phyloP scores from a whole-genome alignment of 2,888 invertebrate species.

The Cryptocephalus primarius region DNA sequence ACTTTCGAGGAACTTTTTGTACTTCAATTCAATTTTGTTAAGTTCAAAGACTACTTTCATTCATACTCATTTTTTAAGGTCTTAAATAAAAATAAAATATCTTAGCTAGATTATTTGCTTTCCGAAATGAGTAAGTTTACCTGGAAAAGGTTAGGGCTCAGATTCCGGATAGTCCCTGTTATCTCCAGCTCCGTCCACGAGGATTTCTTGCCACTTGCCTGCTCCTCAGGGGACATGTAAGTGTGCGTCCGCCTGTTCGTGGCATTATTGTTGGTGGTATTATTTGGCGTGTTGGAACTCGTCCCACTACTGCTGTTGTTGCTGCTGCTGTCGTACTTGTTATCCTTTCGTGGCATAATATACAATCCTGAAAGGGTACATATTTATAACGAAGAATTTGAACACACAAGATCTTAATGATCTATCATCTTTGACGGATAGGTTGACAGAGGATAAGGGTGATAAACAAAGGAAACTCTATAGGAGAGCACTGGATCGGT shows the following conservation, averaged over 20 bases:
- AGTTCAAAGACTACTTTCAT: too few species aligned
- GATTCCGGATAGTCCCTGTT: constrained; percentile 88
- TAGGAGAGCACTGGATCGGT: too few species aligned
- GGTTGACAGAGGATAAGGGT: too few species aligned
- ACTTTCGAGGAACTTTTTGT: too few species aligned
- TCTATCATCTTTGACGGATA: too few species aligned
- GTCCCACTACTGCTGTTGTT: constrained; percentile 50
- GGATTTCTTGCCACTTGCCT: constrained; percentile 84
- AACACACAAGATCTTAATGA: neutral
- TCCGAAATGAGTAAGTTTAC: too few species aligned
- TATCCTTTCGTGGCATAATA: constrained; percentile 58
- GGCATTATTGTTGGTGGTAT: constrained; percentile 34
- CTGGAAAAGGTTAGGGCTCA: constrained; percentile 86
- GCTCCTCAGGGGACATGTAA: constrained; percentile 87
- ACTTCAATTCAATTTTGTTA: too few species aligned
- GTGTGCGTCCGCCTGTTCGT: constrained; percentile 69
- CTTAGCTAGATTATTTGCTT: too few species aligned
- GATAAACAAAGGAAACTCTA: too few species aligned
- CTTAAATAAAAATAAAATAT: too few species aligned
- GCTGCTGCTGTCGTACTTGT: constrained; percentile 58
- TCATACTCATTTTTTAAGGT: too few species aligned
- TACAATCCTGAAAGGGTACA: constrained; percentile 26
- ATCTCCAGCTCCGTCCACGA: constrained; percentile 69
- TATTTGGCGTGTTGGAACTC: neutral
- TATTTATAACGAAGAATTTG: neutral